A percentile compares a stretch with the other conserved stretches of the same genome.
Evolutionary conservation across 2,113 vertebrate species (phyloP).

Genomic region (Lophura nycthemera): DNA sequence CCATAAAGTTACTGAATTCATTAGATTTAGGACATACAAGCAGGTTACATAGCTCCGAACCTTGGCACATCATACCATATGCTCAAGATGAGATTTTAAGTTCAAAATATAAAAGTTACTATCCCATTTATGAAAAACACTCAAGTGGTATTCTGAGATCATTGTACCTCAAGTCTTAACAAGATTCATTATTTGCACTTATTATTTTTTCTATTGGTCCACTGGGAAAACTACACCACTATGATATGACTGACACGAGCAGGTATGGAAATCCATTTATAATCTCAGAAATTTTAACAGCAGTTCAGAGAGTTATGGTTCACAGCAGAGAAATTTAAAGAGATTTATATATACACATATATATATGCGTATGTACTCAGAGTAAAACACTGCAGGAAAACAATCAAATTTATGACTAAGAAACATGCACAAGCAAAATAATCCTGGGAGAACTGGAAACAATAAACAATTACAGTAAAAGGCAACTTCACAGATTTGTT

Average conservation of each 20-base stretch:
- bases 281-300: neutral
- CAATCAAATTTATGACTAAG: constrained; percentile 10
- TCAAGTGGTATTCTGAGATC: neutral
- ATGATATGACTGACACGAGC: neutral
- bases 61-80: neutral
- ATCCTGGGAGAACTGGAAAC: neutral
- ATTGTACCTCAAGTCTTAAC: neutral
- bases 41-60: neutral
- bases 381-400: constrained; percentile 17
- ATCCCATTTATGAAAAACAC: too few species aligned
- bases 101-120: neutral
- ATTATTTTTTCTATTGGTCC: neutral
- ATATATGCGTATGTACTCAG: neutral
- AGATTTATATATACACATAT: neutral
- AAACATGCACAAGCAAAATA: neutral
- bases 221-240: neutral
- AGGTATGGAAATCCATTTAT: neutral
- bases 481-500: neutral
- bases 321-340: constrained; percentile 5
- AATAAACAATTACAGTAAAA: constrained; percentile 4
- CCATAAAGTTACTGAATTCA: neutral
- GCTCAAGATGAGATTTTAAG: neutral
- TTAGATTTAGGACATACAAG: neutral
- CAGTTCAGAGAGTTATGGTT: neutral
- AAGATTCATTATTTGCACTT: neutral